Base-by-base conservation (phyloP, 2,113 vertebrate genomes). In the Haemorhous mexicanus region DNA sequence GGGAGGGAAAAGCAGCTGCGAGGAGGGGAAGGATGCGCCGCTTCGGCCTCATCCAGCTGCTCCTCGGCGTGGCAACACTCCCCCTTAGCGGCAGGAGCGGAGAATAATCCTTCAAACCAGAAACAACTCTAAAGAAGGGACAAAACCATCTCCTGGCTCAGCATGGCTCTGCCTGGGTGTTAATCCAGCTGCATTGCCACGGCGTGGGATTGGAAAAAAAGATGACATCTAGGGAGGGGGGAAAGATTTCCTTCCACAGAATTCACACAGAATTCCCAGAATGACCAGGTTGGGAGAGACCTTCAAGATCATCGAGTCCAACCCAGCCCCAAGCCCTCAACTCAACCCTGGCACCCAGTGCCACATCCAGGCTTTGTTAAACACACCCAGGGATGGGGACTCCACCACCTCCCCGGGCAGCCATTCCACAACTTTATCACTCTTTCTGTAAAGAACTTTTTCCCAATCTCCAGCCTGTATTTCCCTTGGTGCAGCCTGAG, bases 41-140 rank as follows among this genome's bases (percentile, higher is more conserved):
- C 61, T 39, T 1, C 1, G 5, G 30, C 28, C 55, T 18, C 28
- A 3, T 7, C 15, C 44, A 0, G 67, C 64, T 3, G 74, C 88
- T 90, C 74, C 73, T 67, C 53, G 3, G 58, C 30, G 67, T 27
- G 77, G 7, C 95, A 97, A 96, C 90, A 96, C 83, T 47, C 63
- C 96, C 94, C 10, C 96, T 74, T 43, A 93, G 92, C 5, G 94
- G 92, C 83, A 35, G 85, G 35, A 94, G 55, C 13, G 1, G 14
- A 47, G 89, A 91, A 94, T 5, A 4, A 76, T 6, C 67, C 53
- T 72, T 9, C 46, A 14, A n/a, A 58, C 6, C 63, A 33, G 64
- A 58, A 70, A 73, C 2, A 17, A 21, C 43, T 12, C 32, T 3
- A 11, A 47, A 35, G 0, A 9, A 21, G 8, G 7, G 39, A 24